These are phyloP conservation scores for Carollia perspicillata DNA, from an alignment of 2,113 vertebrate genomes.

Conservation along the genomic window DNA sequence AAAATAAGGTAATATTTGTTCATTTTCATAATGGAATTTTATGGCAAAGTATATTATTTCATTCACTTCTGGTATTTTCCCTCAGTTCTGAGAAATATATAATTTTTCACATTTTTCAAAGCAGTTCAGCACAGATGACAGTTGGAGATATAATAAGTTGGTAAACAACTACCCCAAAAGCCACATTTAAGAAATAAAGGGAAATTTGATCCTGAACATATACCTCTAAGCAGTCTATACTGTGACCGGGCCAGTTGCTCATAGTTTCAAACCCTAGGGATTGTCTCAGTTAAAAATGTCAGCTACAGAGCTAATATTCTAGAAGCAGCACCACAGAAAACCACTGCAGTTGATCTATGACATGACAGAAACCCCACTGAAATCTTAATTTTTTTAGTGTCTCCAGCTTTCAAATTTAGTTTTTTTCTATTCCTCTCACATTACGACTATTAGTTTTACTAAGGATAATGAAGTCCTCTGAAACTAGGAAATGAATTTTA, in stretches of 20 bases:
- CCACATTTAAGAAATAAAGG: background rate
- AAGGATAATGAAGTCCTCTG: constrained; percentile 26
- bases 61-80: background rate
- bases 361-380: background rate
- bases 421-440: background rate
- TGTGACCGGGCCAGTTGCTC: background rate
- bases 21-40: background rate
- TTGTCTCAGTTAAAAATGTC: background rate
- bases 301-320: background rate
- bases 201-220: background rate
- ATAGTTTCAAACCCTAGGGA: constrained; percentile 8
- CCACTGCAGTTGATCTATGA: background rate
- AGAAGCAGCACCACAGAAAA: background rate
- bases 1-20: background rate
- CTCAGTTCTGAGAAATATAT: background rate
- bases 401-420: background rate
- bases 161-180: background rate
- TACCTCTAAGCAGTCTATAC: background rate
- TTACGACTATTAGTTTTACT: constrained; percentile 9
- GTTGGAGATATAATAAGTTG: background rate
- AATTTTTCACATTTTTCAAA: constrained; percentile 29
- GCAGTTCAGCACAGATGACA: background rate
- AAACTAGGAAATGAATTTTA: constrained; percentile 34
- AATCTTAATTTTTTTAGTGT: background rate
- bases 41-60: background rate